Base-by-base conservation (phyloP, 2,888 invertebrate species). In the Tipula lateralis region DNA sequence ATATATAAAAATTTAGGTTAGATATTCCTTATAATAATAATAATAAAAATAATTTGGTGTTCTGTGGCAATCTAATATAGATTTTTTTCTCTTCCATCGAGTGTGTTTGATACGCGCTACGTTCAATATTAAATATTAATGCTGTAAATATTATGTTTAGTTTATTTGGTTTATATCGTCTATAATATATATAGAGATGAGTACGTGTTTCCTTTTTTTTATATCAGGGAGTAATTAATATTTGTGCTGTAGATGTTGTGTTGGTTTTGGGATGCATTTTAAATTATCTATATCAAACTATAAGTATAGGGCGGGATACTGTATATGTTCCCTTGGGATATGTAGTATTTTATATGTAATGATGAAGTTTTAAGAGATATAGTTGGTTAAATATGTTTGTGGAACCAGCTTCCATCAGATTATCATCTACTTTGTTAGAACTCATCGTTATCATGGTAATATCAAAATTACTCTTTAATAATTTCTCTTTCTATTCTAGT, bases 141-240 rank as follows among this genome's bases (percentile, higher is more conserved):
- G 66, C 24, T 66, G 66, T 66, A 66, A 66, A 66, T 66, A 66
- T 66, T 66, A 66, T 66, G 66, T 66, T 44, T 44, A 19, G 44
- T n/a, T 66, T 66, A 9, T 66, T 66, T 66, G 66, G 66, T 66
- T 24, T 66, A n/a, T n/a, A 66, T 66, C 66, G 24, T 66, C 24
- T 66, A 7, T n/a, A n/a, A n/a, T n/a, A n/a, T 66, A 66, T 9
- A 24, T 3, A 50, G n/a, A n/a, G n/a, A n/a, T n/a, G n/a, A 4
- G 16, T 50, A 66, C 66, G 66, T 66, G 66, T 66, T 66, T 9
- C 66, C 66, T 50, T 66, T 66, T 66, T 44, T 44, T 32, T 32
- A 32, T 32, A 5, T 32, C 3, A 12, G 66, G 66, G 19, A 24
- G 66, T 66, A 66, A 66, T 66, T 66, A 66, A 66, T n/a, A 66